These are phyloP conservation scores for Rhadinocentrus ornatus DNA, from an alignment of 2,797 vertebrate genomes.

Conservation along the genomic window DNA sequence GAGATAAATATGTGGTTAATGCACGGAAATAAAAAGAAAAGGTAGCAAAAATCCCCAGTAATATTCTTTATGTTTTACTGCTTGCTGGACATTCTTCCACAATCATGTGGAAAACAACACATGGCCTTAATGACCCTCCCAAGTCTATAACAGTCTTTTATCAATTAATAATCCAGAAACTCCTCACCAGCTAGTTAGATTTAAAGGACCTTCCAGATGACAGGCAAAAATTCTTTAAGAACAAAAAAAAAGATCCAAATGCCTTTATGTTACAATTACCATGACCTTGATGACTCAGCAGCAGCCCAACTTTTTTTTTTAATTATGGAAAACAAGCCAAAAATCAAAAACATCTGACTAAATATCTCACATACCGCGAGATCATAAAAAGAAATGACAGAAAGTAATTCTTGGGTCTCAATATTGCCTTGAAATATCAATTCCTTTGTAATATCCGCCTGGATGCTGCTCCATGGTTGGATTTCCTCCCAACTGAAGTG, in stretches of 20 bases:
- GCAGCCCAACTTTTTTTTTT: not conserved
- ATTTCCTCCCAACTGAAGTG: constrained; percentile 17
- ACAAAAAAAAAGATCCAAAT: not conserved
- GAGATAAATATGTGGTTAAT: not conserved
- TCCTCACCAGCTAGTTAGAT: not conserved
- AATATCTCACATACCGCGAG: not conserved
- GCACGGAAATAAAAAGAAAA: too few species aligned
- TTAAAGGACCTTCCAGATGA: not conserved
- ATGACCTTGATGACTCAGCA: not conserved
- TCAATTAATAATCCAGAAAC: too few species aligned
- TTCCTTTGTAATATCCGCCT: not conserved
- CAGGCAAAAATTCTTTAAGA: not conserved
- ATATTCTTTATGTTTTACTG: not conserved
- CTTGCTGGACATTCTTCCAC: not conserved
- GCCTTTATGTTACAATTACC: not conserved
- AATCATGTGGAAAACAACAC: too few species aligned
- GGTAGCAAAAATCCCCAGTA: too few species aligned
- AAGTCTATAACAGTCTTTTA: too few species aligned
- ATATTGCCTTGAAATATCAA: not conserved
- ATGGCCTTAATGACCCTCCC: too few species aligned
- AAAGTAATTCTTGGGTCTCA: not conserved
- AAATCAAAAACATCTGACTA: not conserved
- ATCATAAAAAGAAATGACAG: not conserved
- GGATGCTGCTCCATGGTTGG: not conserved
- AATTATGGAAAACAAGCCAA: not conserved